These are phyloP conservation scores for Drosophila pectinifera DNA, from an alignment of 1,140 invertebrate species.

Conservation along the genomic window DNA sequence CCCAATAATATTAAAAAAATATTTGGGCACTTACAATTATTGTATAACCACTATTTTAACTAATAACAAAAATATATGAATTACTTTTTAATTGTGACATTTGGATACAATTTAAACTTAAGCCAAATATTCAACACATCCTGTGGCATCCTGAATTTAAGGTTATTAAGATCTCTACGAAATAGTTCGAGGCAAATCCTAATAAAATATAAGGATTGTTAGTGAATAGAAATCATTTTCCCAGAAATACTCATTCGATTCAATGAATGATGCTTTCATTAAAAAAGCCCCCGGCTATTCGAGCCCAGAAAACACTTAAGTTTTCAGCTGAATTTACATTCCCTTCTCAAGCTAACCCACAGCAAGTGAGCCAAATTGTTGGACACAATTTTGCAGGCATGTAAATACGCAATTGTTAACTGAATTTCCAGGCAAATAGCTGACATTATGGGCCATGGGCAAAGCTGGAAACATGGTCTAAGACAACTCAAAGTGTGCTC, in stretches of 20 bases:
- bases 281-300: background rate
- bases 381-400: slow-evolving; percentile 32
- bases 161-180: too few species aligned
- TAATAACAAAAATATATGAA: too few species aligned
- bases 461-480: slow-evolving; percentile 22
- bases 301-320: slow-evolving; percentile 31
- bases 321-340: slow-evolving; percentile 34
- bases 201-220: too few species aligned
- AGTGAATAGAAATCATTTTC: background rate
- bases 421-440: slow-evolving; percentile 40
- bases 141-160: too few species aligned
- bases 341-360: slow-evolving; percentile 1
- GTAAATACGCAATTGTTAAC: slow-evolving; percentile 53
- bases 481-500: slow-evolving; percentile 36
- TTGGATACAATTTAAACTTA: too few species aligned
- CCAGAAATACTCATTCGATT: background rate
- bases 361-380: slow-evolving; percentile 23
- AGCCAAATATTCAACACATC: too few species aligned
- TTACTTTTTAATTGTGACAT: background rate
- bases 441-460: slow-evolving; percentile 30
- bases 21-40: too few species aligned
- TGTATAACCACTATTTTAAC: too few species aligned
- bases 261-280: background rate
- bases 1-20: too few species aligned
- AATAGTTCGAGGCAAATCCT: too few species aligned